phyloP scores from a whole-genome alignment of 2,888 invertebrate species.

The Griposia aprilina region DNA sequence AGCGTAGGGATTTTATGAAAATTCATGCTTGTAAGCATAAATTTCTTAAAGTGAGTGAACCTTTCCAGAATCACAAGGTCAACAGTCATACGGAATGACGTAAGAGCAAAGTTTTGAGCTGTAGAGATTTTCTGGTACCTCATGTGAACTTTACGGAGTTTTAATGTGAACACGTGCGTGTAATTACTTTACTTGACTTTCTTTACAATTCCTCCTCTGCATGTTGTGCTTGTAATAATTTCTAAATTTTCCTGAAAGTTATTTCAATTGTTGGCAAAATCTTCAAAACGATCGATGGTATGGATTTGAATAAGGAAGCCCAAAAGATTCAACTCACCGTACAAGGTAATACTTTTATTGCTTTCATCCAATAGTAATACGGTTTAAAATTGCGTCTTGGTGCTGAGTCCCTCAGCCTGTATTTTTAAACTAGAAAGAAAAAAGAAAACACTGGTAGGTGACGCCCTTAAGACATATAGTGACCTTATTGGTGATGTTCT shows the following conservation, averaged over 20 bases:
- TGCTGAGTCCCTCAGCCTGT: too few relatives aligned
- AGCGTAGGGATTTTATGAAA: not conserved
- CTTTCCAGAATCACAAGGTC: not conserved
- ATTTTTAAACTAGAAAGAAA: too few relatives aligned
- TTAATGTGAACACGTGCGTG: conserved; percentile 51
- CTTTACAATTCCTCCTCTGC: conserved; percentile 20
- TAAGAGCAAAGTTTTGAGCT: conserved; percentile 34
- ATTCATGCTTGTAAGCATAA: not conserved
- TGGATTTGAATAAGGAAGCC: not conserved
- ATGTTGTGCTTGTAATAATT: conserved; percentile 9
- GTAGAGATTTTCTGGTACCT: conserved; percentile 35
- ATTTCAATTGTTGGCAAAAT: not conserved
- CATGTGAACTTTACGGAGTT: conserved; percentile 48
- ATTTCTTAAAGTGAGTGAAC: not conserved
- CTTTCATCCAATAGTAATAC: too few relatives aligned
- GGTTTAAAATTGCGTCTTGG: too few relatives aligned
- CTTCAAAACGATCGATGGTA: too few relatives aligned
- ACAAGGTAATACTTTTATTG: too few relatives aligned
- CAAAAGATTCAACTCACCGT: not conserved
- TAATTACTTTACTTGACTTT: conserved; percentile 51
- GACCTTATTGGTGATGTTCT: too few relatives aligned
- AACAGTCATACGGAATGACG: conserved; percentile 13
- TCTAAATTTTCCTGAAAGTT: not conserved
- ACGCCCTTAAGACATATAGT: too few relatives aligned
- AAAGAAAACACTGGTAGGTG: too few relatives aligned